phyloP scores from a whole-genome alignment of 1,140 invertebrate genomes.

The Tenebrio molitor region DNA sequence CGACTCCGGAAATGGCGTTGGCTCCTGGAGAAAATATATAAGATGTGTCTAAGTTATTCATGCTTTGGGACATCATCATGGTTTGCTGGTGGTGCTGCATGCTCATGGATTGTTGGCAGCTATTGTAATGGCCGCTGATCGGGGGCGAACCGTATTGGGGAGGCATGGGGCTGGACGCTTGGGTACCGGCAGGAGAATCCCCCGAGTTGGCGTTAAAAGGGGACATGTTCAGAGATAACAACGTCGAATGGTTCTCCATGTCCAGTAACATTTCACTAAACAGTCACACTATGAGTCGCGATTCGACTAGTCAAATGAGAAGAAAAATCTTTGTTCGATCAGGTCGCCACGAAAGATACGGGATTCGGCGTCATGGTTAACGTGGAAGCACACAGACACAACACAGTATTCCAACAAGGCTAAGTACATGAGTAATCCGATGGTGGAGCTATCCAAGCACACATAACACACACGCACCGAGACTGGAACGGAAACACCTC shows the following conservation, averaged over 20 bases:
- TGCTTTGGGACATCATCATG: slow-evolving; percentile 63
- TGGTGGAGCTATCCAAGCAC: slow-evolving; percentile 31
- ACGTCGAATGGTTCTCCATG: slow-evolving; percentile 82
- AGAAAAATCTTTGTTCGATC: background rate
- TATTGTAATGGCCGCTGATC: slow-evolving; percentile 59
- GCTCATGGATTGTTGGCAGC: slow-evolving; percentile 60
- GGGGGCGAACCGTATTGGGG: slow-evolving; percentile 73
- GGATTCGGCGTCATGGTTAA: slow-evolving; percentile 2
- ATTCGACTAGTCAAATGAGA: background rate
- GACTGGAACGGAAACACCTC: slow-evolving; percentile 43
- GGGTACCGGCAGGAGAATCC: slow-evolving; percentile 69
- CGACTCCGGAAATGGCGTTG: slow-evolving; percentile 64
- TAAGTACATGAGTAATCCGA: slow-evolving; percentile 36
- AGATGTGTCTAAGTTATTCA: slow-evolving; percentile 73
- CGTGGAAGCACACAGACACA: slow-evolving; percentile 40
- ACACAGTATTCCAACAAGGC: slow-evolving; percentile 38
- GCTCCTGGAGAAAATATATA: slow-evolving; percentile 81
- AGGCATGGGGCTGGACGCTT: slow-evolving; percentile 67
- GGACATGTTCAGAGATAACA: slow-evolving; percentile 89
- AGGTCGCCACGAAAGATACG: slow-evolving; percentile 12
- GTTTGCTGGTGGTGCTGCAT: slow-evolving; percentile 68
- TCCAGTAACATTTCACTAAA: slow-evolving; percentile 79
- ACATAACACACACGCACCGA: slow-evolving; percentile 44
- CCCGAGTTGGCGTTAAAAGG: slow-evolving; percentile 79
- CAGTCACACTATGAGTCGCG: slow-evolving; percentile 16